Conservation (phyloP, 64 coral and sea anemone species). For the Actinia equina region DNA sequence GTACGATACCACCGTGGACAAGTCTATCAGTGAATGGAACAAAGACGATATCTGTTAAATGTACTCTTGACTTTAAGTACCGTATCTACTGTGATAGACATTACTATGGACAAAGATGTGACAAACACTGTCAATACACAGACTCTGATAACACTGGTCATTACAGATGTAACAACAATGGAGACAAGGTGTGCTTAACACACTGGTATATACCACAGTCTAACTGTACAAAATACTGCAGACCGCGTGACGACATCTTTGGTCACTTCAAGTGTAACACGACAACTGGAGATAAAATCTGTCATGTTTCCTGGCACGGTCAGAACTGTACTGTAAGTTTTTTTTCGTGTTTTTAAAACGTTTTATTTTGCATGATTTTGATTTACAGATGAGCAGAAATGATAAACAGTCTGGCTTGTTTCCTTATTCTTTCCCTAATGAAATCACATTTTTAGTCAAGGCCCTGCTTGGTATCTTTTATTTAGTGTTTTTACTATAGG, state of each 20-base stretch:
- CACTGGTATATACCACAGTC: conserved; percentile 49
- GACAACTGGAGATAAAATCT: conserved; percentile 44
- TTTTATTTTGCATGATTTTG: too few species aligned
- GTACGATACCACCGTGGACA: background rate
- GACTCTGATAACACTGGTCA: conserved; percentile 55
- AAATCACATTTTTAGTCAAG: too few species aligned
- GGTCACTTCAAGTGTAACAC: conserved; percentile 60
- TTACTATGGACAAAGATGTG: conserved; percentile 54
- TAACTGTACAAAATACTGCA: conserved; percentile 59
- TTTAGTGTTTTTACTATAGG: too few species aligned
- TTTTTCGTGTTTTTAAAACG: too few species aligned
- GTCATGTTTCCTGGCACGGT: conserved; percentile 44
- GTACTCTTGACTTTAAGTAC: background rate
- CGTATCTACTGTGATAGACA: conserved; percentile 59
- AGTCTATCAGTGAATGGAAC: background rate
- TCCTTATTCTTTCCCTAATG: too few species aligned
- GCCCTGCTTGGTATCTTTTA: too few species aligned
- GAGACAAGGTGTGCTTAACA: conserved; percentile 31
- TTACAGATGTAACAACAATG: conserved; percentile 42
- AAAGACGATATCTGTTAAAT: conserved; percentile 5
- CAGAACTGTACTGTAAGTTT: too few species aligned
- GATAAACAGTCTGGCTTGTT: too few species aligned
- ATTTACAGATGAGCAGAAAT: too few species aligned
- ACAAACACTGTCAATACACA: conserved; percentile 48
- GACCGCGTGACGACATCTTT: background rate